Evolutionary conservation across 1,140 invertebrate species (phyloP).

Genomic region (Hylaeus volcanicus): DNA sequence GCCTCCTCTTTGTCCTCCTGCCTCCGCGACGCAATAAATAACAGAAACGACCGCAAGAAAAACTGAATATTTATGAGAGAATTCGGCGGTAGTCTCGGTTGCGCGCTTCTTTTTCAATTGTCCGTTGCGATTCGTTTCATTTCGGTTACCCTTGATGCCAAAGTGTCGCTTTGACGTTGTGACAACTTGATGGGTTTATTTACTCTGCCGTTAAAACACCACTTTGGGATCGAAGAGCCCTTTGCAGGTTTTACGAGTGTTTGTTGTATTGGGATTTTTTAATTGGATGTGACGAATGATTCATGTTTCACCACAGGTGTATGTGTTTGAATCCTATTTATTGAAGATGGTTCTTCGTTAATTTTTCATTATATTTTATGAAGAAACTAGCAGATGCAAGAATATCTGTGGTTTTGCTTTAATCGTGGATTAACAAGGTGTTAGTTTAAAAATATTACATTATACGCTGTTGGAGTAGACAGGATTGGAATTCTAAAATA

Average conservation of each 20-base stretch:
- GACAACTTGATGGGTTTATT: slow-evolving; percentile 10
- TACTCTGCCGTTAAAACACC: background rate
- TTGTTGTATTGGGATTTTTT: background rate
- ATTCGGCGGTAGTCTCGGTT: slow-evolving; percentile 32
- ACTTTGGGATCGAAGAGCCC: background rate
- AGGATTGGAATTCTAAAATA: background rate
- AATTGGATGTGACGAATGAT: background rate
- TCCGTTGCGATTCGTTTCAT: background rate
- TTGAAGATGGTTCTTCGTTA: too few relatives aligned
- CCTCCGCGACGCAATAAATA: slow-evolving; percentile 56
- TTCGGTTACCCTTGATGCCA: too few relatives aligned
- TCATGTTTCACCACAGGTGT: background rate
- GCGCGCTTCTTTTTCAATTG: background rate
- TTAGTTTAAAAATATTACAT: too few relatives aligned
- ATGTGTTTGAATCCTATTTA: background rate
- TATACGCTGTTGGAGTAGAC: background rate
- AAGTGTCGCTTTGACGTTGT: background rate
- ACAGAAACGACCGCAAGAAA: slow-evolving; percentile 42
- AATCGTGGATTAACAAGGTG: too few relatives aligned
- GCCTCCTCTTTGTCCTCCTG: slow-evolving; percentile 48
- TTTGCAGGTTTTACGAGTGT: background rate
- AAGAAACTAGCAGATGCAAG: too few relatives aligned
- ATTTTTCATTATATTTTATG: too few relatives aligned
- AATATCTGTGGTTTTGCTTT: too few relatives aligned
- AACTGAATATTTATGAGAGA: slow-evolving; percentile 60